Conservation (phyloP, 2,888 invertebrate species). For the Platycheirus rosarum region DNA sequence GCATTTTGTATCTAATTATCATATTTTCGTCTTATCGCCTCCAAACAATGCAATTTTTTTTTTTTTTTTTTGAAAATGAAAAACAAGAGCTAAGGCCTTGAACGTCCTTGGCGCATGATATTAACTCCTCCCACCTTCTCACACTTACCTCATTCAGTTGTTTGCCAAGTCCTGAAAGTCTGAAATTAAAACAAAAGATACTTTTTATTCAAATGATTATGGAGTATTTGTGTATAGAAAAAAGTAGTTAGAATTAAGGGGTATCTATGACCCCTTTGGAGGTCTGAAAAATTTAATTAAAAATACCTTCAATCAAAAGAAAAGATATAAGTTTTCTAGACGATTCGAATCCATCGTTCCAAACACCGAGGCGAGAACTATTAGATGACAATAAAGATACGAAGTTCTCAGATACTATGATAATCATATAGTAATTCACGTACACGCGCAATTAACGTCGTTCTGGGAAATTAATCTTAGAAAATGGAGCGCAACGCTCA, state of each 20-base stretch:
- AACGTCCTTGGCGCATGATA: slow-evolving; percentile 60
- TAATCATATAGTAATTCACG: no score
- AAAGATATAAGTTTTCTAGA: background rate
- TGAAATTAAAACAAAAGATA: background rate
- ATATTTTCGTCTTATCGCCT: slow-evolving; percentile 36
- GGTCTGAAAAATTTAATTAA: no score
- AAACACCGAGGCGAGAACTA: no score
- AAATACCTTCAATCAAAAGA: background rate
- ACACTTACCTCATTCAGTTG: slow-evolving; percentile 46
- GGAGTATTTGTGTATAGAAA: no score
- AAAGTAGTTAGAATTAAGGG: no score
- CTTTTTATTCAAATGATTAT: background rate
- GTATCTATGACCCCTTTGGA: no score
- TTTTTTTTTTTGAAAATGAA: slow-evolving; percentile 19
- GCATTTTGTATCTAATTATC: slow-evolving; percentile 50
- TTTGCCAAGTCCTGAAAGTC: slow-evolving; percentile 47
- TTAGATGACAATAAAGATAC: no score
- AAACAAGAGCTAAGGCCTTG: slow-evolving; percentile 24
- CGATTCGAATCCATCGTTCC: no score
- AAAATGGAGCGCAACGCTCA: slow-evolving; percentile 57
- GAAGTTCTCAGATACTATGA: no score
- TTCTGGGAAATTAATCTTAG: slow-evolving; percentile 51
- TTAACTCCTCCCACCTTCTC: slow-evolving; percentile 1
- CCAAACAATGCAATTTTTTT: no score
- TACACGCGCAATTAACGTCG: slow-evolving; percentile 40